phyloP scores from a whole-genome alignment of 2,888 invertebrate genomes.

The Hydropsyche betteni region DNA sequence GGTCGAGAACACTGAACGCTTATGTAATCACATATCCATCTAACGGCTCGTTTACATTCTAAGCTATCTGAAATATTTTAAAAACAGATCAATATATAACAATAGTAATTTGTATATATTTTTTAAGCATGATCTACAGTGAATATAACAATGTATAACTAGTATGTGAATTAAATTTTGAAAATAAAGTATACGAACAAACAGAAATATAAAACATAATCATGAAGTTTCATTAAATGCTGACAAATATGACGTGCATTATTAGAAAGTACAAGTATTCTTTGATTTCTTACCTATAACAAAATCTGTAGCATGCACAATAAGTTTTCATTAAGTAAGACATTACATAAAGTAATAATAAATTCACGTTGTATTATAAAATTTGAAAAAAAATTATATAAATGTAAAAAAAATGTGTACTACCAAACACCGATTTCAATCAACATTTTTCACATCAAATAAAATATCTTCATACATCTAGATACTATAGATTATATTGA shows the following conservation, averaged over 20 bases:
- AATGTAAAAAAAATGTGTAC: too few species aligned
- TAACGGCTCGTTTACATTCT: slow-evolving; percentile 91
- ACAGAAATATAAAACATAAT: too few species aligned
- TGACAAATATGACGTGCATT: not conserved
- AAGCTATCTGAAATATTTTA: slow-evolving; percentile 55
- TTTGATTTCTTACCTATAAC: slow-evolving; percentile 46
- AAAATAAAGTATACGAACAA: slow-evolving; percentile 40
- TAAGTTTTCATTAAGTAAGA: not conserved
- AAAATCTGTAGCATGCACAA: slow-evolving; percentile 50
- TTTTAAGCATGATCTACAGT: not conserved
- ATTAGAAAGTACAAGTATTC: not conserved
- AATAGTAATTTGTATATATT: not conserved
- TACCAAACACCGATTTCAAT: too few species aligned
- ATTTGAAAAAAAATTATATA: too few species aligned
- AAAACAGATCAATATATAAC: not conserved
- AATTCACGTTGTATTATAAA: not conserved
- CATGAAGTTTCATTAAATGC: too few species aligned
- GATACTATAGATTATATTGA: not conserved
- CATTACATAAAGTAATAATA: not conserved
- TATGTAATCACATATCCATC: slow-evolving; percentile 98
- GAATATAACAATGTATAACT: not conserved
- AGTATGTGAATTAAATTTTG: slow-evolving; percentile 45
- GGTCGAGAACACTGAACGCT: slow-evolving; percentile 94
- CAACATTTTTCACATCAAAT: not conserved
- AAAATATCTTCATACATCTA: not conserved